Evolutionary conservation across 2,888 invertebrate species (phyloP), one percentile per base, ranked within the genome.

Genomic region (Drosophila koepferae): DNA sequence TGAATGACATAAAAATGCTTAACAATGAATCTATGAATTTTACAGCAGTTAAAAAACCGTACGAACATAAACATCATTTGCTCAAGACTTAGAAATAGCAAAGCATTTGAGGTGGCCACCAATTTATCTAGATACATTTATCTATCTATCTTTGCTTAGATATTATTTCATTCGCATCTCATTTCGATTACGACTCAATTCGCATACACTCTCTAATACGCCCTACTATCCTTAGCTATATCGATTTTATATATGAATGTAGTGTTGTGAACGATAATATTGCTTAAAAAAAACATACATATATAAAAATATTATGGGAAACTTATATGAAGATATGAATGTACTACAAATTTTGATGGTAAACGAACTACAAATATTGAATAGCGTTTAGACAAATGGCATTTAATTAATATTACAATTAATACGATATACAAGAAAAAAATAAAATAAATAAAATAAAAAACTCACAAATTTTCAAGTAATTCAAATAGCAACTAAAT

Each of bases 221-320:
- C 72, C 72, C 54, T 63, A 69, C 68, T 64, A 64, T 4, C 53
- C 49, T 70, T 69, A 82, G 72, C 63, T 82, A 81, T 87, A 84
- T 63, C 85, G 85, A 87, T 89, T 86, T 86, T 85, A 90, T 80
- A 77, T 82, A 88, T 91, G 83, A 91, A 91, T 92, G 91, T 92
- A 91, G 91, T 92, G 92, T 92, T 92, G 91, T 91, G 91, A 86
- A 71, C 72, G 72, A 74, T 61, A 34, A 74, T 68, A 74, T 80
- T 81, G 77, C 81, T 85, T 71, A 61, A 18, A 38, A 53, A 38
- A 34, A 16, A 48, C 28, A 48, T 28, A 51, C 10, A 31, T 31
- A 49, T 9, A 54, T 16, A 51, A 54, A 68, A 63, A 73, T 71
- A 78, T 69, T 66, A 80, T 75, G 77, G 80, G 75, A 75, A 70